These are phyloP conservation scores for Campylorhamphus procurvoides DNA, from an alignment of 2,113 vertebrate species.

Conservation along the genomic window DNA sequence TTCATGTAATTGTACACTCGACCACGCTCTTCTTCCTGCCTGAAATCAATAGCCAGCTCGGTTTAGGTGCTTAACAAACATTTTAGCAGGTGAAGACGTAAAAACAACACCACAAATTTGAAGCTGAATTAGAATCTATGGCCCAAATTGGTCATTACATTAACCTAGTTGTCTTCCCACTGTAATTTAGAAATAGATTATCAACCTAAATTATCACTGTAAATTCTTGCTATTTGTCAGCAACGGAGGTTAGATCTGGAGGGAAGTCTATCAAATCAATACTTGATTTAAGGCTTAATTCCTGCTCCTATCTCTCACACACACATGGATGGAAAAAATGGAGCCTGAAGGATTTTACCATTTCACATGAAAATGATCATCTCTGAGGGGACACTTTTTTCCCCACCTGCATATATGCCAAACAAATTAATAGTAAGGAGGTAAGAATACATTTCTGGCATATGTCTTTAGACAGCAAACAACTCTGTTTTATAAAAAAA, in stretches of 20 bases:
- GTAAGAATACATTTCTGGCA: not conserved
- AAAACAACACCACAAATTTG: not conserved
- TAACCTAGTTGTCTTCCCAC: not conserved
- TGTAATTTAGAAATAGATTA: not conserved
- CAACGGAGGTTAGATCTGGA: not conserved
- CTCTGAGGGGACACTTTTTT: not conserved
- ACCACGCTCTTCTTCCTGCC: slow-evolving; percentile 96
- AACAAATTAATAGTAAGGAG: not conserved
- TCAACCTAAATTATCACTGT: not conserved
- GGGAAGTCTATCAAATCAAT: not conserved
- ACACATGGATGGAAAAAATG: not conserved
- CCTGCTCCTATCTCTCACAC: not conserved
- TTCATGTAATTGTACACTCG: slow-evolving; percentile 98
- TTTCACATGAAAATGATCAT: not conserved
- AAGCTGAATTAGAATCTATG: not conserved
- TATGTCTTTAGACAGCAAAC: not conserved
- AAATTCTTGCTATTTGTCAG: not conserved
- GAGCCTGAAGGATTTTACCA: not conserved
- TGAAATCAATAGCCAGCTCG: slow-evolving; percentile 33
- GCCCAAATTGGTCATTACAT: not conserved
- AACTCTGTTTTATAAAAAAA: not conserved
- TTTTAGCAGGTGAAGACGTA: not conserved
- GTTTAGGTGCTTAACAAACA: not conserved
- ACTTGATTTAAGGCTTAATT: not conserved
- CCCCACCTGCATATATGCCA: not conserved